Percentiles rank a stretch among this genome's conserved stretches.
These are phyloP conservation scores for Clamator glandarius DNA, from an alignment of 2,797 vertebrate species.

Conservation along the genomic window DNA sequence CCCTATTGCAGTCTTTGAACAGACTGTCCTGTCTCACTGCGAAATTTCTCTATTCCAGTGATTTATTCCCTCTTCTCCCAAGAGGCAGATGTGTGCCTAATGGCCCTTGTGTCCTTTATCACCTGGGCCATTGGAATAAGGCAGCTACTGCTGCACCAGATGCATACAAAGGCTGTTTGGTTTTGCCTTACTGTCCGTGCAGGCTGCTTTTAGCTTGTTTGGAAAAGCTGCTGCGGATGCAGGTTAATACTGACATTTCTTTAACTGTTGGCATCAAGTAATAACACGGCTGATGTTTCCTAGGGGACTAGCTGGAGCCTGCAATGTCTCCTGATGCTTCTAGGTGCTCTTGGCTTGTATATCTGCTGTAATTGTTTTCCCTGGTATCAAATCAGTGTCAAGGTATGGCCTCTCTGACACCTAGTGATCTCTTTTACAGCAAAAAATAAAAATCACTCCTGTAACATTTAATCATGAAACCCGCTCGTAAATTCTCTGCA, in stretches of 20 bases:
- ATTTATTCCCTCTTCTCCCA: neutral
- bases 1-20: neutral
- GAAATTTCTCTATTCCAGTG: neutral
- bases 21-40: neutral
- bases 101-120: neutral
- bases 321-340: neutral
- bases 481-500: neutral
- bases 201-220: neutral
- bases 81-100: neutral
- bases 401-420: neutral
- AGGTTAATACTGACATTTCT: constrained; percentile 30
- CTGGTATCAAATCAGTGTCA: constrained; percentile 21
- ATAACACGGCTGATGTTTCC: constrained; percentile 36
- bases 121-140: neutral
- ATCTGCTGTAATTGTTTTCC: constrained; percentile 44
- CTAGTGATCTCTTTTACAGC: neutral
- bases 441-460: constrained; percentile 35
- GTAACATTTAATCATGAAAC: constrained; percentile 30
- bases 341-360: constrained; percentile 13
- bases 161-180: neutral
- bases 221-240: neutral
- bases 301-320: constrained; percentile 25
- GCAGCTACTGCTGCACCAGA: neutral
- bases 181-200: neutral
- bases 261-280: neutral